Conservation (phyloP, 2,797 vertebrate species). For the Coccyzus lansbergi region DNA sequence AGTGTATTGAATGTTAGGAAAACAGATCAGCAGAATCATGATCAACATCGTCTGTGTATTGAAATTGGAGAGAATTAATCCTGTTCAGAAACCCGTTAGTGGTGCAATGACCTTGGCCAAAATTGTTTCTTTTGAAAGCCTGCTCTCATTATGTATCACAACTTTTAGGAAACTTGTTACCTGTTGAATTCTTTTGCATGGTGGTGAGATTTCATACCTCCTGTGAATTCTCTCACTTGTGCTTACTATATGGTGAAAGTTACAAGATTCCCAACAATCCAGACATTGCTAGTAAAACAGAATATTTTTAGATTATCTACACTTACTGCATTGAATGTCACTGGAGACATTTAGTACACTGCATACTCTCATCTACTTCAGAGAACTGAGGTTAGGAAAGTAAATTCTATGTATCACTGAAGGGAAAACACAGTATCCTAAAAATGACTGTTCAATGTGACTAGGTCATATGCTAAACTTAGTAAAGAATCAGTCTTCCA, state of each 20-base stretch:
- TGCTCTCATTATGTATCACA: not conserved
- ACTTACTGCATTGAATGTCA: not conserved
- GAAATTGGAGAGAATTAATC: not conserved
- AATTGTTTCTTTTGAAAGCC: not conserved
- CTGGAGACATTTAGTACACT: not conserved
- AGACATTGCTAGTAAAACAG: not conserved
- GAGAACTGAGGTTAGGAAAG: not conserved
- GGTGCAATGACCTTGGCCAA: not conserved
- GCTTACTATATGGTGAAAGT: not conserved
- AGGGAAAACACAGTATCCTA: accelerated
- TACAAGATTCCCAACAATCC: not conserved
- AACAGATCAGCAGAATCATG: not conserved
- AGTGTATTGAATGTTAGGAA: not conserved
- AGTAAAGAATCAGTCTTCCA: not conserved
- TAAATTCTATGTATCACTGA: not conserved
- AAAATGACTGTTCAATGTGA: not conserved
- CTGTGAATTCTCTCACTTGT: not conserved
- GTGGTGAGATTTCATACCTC: not conserved
- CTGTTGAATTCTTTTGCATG: not conserved
- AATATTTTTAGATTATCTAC: not conserved
- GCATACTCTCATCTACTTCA: not conserved
- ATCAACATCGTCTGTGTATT: not conserved
- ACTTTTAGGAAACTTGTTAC: not conserved
- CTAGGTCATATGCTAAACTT: not conserved
- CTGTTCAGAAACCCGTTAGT: not conserved